Conservation (phyloP, 2,797 vertebrate species). For the Aplochiton taeniatus region DNA sequence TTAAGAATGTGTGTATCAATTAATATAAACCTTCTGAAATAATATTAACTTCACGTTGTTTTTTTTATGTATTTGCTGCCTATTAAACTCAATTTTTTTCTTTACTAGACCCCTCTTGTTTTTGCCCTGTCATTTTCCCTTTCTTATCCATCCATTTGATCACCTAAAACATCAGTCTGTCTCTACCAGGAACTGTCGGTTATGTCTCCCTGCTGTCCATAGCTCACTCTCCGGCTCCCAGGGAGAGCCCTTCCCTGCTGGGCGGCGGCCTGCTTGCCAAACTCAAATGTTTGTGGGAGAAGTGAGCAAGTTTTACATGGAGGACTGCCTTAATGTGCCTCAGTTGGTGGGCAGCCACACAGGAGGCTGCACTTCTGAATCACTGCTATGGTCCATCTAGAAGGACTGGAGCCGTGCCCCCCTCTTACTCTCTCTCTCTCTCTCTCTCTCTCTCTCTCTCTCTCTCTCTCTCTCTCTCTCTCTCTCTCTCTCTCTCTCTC, state of each 20-base stretch:
- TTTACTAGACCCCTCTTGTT: slow-evolving; percentile 51
- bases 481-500: slow-evolving; percentile 11
- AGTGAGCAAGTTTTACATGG: slow-evolving; percentile 65
- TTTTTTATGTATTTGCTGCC: slow-evolving; percentile 1
- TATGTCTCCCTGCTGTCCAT: slow-evolving; percentile 68
- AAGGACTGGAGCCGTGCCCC: slow-evolving; percentile 21
- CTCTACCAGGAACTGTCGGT: slow-evolving; percentile 61
- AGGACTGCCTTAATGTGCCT: slow-evolving; percentile 65
- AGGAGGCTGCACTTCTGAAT: slow-evolving; percentile 61
- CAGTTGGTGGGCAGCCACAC: slow-evolving; percentile 64
- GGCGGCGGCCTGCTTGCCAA: slow-evolving; percentile 62
- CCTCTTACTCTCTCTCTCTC: slow-evolving; percentile 5
- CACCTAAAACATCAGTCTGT: slow-evolving; percentile 73
- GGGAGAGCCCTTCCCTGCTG: slow-evolving; percentile 68
- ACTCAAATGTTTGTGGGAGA: slow-evolving; percentile 55
- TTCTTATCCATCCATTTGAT: slow-evolving; percentile 72
- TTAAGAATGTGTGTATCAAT: too few relatives aligned
- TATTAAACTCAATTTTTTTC: slow-evolving; percentile 53
- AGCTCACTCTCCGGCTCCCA: slow-evolving; percentile 64
- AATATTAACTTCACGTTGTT: neutral
- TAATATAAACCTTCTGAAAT: too few relatives aligned
- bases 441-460: neutral
- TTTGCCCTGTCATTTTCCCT: slow-evolving; percentile 66
- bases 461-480: neutral
- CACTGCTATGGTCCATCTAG: slow-evolving; percentile 57